phyloP scores from a whole-genome alignment of 37 sponge, comb jelly and placozoan genomes.

The Halichondria panicea region DNA sequence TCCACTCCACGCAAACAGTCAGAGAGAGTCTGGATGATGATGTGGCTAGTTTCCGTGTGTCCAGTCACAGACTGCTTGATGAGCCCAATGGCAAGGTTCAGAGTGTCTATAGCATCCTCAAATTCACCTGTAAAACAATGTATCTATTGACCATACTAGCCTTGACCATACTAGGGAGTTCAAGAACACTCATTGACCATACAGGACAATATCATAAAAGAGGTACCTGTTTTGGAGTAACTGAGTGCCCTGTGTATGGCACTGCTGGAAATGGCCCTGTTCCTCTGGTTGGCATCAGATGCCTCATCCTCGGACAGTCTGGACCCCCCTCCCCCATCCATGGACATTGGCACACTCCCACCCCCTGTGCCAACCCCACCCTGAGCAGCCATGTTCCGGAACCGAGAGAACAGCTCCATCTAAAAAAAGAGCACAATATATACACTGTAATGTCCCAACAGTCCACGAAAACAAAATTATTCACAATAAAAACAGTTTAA shows the following conservation, averaged over 20 bases:
- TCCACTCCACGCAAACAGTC: slow-evolving; percentile 76
- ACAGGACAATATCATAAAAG: not conserved
- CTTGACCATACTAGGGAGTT: not conserved
- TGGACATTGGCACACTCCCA: not conserved
- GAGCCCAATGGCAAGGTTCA: slow-evolving; percentile 84
- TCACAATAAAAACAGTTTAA: slow-evolving; percentile 3
- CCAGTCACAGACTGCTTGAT: slow-evolving; percentile 87
- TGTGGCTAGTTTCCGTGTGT: slow-evolving; percentile 60
- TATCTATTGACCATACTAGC: too few species aligned
- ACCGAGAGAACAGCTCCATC: not conserved
- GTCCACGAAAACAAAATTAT: not conserved
- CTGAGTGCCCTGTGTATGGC: slow-evolving; percentile 81
- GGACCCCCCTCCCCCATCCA: not conserved
- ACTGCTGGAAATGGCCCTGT: slow-evolving; percentile 85
- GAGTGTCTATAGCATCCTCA: slow-evolving; percentile 80
- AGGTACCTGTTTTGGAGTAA: slow-evolving; percentile 66
- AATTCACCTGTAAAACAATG: slow-evolving; percentile 61
- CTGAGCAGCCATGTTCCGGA: too few species aligned
- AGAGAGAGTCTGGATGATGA: slow-evolving; percentile 77
- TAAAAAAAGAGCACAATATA: not conserved
- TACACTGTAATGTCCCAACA: not conserved
- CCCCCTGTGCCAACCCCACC: not conserved
- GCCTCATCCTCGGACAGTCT: slow-evolving; percentile 65
- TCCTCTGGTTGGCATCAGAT: slow-evolving; percentile 79
- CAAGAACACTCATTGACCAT: not conserved